These are phyloP conservation scores for Trogon surrucura DNA, from an alignment of 2,113 vertebrate genomes.

Conservation along the genomic window DNA sequence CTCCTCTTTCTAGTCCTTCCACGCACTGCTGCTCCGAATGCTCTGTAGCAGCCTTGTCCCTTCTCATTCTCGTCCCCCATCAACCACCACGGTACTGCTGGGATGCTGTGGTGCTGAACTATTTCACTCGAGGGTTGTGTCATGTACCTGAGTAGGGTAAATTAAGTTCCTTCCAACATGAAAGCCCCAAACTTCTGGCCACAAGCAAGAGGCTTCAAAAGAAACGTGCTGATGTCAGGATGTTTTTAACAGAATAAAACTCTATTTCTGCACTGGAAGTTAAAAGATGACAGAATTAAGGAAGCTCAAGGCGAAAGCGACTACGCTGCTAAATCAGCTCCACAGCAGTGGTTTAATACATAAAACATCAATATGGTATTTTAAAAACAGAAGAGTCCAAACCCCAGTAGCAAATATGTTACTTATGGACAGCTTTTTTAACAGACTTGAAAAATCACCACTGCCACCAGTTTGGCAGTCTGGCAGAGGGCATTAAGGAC, in stretches of 20 bases:
- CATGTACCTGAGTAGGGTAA: not conserved
- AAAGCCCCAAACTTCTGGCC: not conserved
- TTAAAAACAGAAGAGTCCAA: not conserved
- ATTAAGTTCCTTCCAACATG: not conserved
- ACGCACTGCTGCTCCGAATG: accelerated
- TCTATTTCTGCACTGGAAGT: not conserved
- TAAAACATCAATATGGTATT: accelerated
- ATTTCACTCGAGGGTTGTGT: accelerated
- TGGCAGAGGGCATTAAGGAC: no score
- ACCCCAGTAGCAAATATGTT: not conserved
- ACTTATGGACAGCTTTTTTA: not conserved
- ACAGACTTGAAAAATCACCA: not conserved
- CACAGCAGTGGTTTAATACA: not conserved
- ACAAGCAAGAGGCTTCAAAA: not conserved
- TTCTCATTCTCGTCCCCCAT: accelerated
- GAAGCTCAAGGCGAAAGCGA: not conserved
- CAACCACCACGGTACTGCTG: not conserved
- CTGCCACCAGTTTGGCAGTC: not conserved
- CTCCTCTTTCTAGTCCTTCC: not conserved
- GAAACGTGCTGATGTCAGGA: accelerated
- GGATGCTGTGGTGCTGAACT: accelerated
- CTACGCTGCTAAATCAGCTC: not conserved
- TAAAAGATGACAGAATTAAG: not conserved
- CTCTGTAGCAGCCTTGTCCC: accelerated
- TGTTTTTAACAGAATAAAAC: not conserved